Evolutionary conservation across 1,140 invertebrate genomes (phyloP).

Genomic region (Sesamia nonagrioides): DNA sequence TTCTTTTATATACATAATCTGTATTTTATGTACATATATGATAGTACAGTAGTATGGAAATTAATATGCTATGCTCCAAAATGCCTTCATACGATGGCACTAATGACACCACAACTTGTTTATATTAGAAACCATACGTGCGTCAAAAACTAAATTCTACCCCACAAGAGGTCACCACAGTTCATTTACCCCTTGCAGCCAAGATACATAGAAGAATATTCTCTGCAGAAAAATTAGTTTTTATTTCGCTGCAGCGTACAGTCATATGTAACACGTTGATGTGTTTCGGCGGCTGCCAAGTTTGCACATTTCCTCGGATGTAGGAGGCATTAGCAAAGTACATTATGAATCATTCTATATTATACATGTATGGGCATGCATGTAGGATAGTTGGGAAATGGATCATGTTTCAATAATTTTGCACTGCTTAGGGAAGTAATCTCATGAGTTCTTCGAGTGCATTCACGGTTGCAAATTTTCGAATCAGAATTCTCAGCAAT

Average conservation of each 20-base stretch:
- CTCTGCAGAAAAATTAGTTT: conserved; percentile 26
- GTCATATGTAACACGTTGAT: conserved; percentile 17
- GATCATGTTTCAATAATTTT: no score
- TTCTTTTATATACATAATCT: no score
- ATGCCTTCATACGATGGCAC: not conserved
- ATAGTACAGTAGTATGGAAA: not conserved
- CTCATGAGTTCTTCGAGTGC: no score
- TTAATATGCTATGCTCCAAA: not conserved
- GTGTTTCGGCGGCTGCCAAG: conserved; percentile 30
- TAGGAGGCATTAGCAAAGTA: conserved; percentile 34
- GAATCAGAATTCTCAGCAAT: no score
- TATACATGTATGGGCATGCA: not conserved
- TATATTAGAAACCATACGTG: not conserved
- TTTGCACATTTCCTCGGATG: conserved; percentile 13
- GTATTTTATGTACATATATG: no score
- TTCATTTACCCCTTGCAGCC: conserved; percentile 23
- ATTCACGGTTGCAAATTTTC: no score
- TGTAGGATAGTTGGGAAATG: no score
- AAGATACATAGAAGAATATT: conserved; percentile 35
- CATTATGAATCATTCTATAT: conserved; percentile 32
- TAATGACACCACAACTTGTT: not conserved
- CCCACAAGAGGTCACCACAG: not conserved
- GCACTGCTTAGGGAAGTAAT: no score
- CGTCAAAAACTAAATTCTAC: not conserved
- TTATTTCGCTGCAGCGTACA: conserved; percentile 5